These are phyloP conservation scores for Neocrepidodera transversa DNA, from an alignment of 2,888 invertebrate species.

Conservation along the genomic window DNA sequence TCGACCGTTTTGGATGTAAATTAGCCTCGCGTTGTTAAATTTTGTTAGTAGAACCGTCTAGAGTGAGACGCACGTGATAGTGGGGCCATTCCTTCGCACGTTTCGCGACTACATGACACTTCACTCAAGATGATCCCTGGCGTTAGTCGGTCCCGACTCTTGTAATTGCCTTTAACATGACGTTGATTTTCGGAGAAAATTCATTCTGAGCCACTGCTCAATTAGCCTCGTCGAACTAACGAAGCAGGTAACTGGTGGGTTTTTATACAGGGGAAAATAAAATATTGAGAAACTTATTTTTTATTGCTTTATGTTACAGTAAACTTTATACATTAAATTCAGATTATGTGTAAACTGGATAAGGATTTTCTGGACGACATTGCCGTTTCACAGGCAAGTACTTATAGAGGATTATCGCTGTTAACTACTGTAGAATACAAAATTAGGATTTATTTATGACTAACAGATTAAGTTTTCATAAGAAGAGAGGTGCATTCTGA, in stretches of 20 bases:
- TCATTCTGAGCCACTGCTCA: constrained; percentile 20
- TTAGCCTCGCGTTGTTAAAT: constrained; percentile 58
- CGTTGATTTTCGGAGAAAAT: constrained; percentile 21
- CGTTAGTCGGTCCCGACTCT: constrained; percentile 5
- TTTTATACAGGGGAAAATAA: no score
- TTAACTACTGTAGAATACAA: no score
- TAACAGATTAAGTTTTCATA: no score
- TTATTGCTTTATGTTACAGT: no score
- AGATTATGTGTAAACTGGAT: no score
- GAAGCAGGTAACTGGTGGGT: constrained; percentile 17
- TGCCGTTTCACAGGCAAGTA: no score
- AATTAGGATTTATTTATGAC: no score
- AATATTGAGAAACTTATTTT: no score
- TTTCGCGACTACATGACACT: constrained; percentile 15
- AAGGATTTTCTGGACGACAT: no score
- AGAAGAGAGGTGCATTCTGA: no score
- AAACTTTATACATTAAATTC: no score
- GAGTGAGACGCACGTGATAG: constrained; percentile 50
- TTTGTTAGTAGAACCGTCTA: constrained; percentile 53
- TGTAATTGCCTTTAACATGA: constrained; percentile 20
- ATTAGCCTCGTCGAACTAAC: constrained; percentile 21
- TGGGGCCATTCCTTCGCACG: constrained; percentile 23
- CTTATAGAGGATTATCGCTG: no score
- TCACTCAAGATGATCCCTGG: constrained; percentile 19
- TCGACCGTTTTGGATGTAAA: constrained; percentile 57